Base-by-base conservation (phyloP, 2,888 invertebrate genomes). In the Ectemnius continuus region DNA sequence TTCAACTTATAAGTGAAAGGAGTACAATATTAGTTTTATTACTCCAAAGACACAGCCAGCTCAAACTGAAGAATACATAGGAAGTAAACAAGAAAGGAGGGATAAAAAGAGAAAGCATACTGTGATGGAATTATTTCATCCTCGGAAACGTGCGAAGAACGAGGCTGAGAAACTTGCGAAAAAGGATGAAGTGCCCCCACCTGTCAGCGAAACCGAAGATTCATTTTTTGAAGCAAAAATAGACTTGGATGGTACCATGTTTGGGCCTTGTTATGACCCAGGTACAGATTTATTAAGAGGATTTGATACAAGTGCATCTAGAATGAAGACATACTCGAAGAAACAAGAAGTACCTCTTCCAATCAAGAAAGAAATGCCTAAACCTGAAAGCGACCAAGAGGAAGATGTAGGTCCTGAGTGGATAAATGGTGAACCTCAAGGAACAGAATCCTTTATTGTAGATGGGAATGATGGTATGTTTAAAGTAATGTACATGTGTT, bases 91-190 rank as follows among this genome's bases (percentile, higher is more conserved):
- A 85, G 95, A 95, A 85, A 91, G 95, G 0, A 92, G 95, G 4
- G 94, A 94, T 85, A 94, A 93, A 87, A 95, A 95, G 89, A 91
- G 95, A 4, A 95, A 95, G 85, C 90, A 95, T 48, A 94, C 94
- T 77, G 94, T 95, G 0, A 94, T 94, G 84, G 94, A 94, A 80
- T 92, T 95, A 81, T 95, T 95, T 85, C 93, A 93, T 28, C 92
- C 93, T 74, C 93, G 93, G 83, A 92, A 87, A 64, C 87, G 89
- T 46, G 64, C 78, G 3, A 89, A 88, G 65, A 77, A 77, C 6
- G 88, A 88, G 3, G 20, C 61, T 0, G 82, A 86, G 2, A 85
- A 83, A 70, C n/a, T 61, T 5, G 26, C 59, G 5, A 89, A 87
- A 60, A 88, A 85, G 56, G 86, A 87, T 58, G 86, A 83, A 16